Conservation (phyloP, 2,888 invertebrate genomes). For the Dynastes maya region DNA sequence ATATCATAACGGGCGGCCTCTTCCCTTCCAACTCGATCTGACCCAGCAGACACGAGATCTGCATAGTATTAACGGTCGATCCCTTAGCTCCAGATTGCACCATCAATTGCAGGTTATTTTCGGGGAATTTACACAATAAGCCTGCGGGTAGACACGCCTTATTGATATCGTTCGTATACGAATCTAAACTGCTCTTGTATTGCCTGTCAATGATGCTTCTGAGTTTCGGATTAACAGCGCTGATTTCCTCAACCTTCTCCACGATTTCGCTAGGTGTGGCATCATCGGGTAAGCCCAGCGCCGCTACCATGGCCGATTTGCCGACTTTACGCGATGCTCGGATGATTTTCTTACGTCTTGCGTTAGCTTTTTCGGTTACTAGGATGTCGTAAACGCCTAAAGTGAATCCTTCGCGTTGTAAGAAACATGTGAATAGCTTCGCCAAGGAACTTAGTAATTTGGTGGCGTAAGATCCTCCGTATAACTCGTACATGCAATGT, state of each 20-base stretch:
- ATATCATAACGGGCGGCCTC: constrained; percentile 95
- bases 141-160: constrained; percentile 89
- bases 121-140: constrained; percentile 89
- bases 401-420: constrained; percentile 95
- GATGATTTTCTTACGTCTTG: constrained; percentile 80
- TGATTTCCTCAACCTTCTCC: constrained; percentile 80
- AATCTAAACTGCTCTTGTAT: constrained; percentile 86
- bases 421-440: constrained; percentile 90
- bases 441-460: constrained; percentile 91
- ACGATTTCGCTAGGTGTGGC: constrained; percentile 75
- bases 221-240: constrained; percentile 82
- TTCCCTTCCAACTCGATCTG: constrained; percentile 99
- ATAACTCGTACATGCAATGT: constrained; percentile 96
- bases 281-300: constrained; percentile 79
- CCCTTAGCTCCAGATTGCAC: constrained; percentile 99
- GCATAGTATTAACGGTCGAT: constrained; percentile 98
- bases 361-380: constrained; percentile 82
- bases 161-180: constrained; percentile 92
- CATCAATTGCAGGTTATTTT: constrained; percentile 98
- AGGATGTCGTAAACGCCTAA: constrained; percentile 96
- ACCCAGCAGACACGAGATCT: constrained; percentile 97
- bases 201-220: constrained; percentile 86
- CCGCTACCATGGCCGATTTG: constrained; percentile 70
- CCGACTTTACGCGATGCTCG: constrained; percentile 74
- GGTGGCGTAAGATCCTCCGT: constrained; percentile 90